Evolutionary conservation across 2,888 invertebrate species (phyloP).

Genomic region (Euphydryas editha): DNA sequence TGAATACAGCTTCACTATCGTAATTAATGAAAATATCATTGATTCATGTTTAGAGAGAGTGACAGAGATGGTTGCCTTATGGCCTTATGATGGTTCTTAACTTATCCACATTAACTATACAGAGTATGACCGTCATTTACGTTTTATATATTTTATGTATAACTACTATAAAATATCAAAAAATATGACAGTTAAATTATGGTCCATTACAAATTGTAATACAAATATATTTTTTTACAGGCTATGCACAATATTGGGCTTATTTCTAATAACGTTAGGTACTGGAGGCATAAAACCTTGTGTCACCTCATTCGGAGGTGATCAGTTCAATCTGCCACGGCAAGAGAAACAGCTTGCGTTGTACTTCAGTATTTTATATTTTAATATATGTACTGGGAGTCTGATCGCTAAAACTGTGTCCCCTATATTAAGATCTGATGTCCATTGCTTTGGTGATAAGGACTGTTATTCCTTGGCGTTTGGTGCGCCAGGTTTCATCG

Average conservation of each 20-base stretch:
- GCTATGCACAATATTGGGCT: conserved; percentile 85
- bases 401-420: conserved; percentile 89
- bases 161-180: no score
- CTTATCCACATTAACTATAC: no score
- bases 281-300: conserved; percentile 94
- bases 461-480: conserved; percentile 89
- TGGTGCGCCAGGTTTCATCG: conserved; percentile 89
- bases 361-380: conserved; percentile 92
- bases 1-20: no score
- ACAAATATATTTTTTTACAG: conserved; percentile 60
- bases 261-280: conserved; percentile 88
- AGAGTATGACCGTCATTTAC: no score
- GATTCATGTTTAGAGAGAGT: no score
- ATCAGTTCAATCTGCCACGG: conserved; percentile 87
- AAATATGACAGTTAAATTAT: no score
- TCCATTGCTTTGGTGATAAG: conserved; percentile 86
- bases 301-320: conserved; percentile 92
- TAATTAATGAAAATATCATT: no score
- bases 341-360: conserved; percentile 86
- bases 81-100: no score
- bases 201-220: neutral
- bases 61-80: no score
- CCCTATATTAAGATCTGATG: conserved; percentile 87
- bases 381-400: conserved; percentile 86
- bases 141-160: no score